phyloP scores from a whole-genome alignment of 2,888 invertebrate species.

The Sinhomidia bicolor region DNA sequence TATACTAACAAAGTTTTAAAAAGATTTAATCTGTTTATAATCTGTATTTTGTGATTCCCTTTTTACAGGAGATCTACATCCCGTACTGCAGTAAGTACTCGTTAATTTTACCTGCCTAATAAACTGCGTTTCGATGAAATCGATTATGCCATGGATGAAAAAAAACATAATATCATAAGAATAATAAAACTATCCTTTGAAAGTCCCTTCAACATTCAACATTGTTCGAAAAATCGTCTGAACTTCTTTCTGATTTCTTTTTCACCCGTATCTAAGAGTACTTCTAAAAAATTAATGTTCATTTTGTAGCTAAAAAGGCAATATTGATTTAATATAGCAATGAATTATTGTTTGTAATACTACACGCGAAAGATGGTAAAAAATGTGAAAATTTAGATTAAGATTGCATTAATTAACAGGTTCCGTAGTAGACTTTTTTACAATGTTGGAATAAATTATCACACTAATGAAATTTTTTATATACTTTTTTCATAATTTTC shows the following conservation, averaged over 20 bases:
- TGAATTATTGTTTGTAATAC: conserved; percentile 65
- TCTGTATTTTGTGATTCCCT: neutral
- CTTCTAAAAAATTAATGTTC: conserved; percentile 54
- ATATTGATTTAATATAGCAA: conserved; percentile 58
- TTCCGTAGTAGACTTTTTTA: conserved; percentile 72
- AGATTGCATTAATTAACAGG: conserved; percentile 71
- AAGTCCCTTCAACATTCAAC: conserved; percentile 44
- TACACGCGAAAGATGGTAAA: conserved; percentile 49
- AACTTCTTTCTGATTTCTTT: conserved; percentile 53
- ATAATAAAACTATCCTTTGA: conserved; percentile 49
- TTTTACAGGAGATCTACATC: conserved; percentile 64
- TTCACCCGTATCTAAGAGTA: conserved; percentile 64
- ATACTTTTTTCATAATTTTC: neutral
- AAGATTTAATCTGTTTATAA: too few relatives aligned
- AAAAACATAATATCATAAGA: conserved; percentile 44
- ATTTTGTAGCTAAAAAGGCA: conserved; percentile 69
- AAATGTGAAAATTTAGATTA: conserved; percentile 65
- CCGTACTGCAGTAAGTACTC: conserved; percentile 58
- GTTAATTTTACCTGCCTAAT: conserved; percentile 63
- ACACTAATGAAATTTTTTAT: conserved; percentile 57
- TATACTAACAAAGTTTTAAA: too few relatives aligned
- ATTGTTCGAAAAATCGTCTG: conserved; percentile 57
- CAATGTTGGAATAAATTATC: conserved; percentile 65
- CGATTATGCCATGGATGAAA: conserved; percentile 61
- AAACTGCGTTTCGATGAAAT: conserved; percentile 61